Evolutionary conservation across 2,797 vertebrate species (phyloP), one percentile per base, ranked within the genome.

Genomic region (Hylomyscus alleni): DNA sequence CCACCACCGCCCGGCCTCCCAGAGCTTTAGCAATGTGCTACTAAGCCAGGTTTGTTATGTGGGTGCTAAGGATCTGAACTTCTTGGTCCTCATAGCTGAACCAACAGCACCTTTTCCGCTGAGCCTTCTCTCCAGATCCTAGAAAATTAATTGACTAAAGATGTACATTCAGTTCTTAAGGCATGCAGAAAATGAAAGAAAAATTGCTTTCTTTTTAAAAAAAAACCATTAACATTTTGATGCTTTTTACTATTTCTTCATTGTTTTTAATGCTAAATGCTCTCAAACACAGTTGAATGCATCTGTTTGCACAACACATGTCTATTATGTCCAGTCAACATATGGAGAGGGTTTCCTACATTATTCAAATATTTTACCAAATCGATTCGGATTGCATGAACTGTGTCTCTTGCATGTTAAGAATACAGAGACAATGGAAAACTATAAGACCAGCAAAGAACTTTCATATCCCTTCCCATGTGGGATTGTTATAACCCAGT

Each of bases 331-430:
- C 78, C 29, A 37, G n/a, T 82, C 29, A 78, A 65, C 84, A n/a
- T 73, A 81, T 75, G 83, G 56, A 89, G 22, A 62, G 52, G n/a
- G 72, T 86, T 89, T 91, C 83, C 73, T 14, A 7, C 20, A 44
- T 91, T 82, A 77, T 67, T 89, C 77, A 82, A 93, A 77, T 85
- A 89, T 54, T 88, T 91, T 44, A 44, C 14, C 37, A 94, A 88
- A 83, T 1, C 76, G 44, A 76, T 14, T 0, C 3, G 1, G 20
- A 56, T 78, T 80, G 26, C 78, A 37, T 5, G 10, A 78, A 62
- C 84, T 34, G n/a, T 75, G 50, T 67, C n/a, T 47, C 31, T 5
- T 12, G 34, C 15, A 56, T 0, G 4, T 92, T 90, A 83, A 78
- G 22, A 60, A 73, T 58, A 84, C n/a, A 81, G 58, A 96, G 80